Evolutionary conservation across 2,797 vertebrate genomes (phyloP), one percentile per base, ranked within the genome.

Genomic region (Limnodromus scolopaceus): DNA sequence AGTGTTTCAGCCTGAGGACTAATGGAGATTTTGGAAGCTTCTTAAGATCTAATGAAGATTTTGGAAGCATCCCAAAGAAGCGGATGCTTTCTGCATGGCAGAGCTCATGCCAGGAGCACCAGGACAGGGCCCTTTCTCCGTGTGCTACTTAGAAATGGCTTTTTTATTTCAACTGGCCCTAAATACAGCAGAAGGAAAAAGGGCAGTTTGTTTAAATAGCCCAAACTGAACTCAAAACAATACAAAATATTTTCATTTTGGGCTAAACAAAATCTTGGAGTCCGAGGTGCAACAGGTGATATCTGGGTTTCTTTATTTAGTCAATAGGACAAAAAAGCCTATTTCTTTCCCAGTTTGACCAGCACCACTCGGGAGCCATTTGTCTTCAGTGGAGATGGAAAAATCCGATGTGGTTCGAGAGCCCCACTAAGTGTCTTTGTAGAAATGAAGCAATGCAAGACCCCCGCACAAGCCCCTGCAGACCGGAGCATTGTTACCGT

Each of bases 401-500:
- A 70, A 58, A 75, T 23, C 54, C 0, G 0, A 5, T 51, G 27
- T 14, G 34, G 39, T 24, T 5, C 22, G 16, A 45, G 28, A 57
- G 49, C 36, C 0, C 36, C 0, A 1, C 43, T 57, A 18, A 8
- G 45, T 23, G 30, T 54, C 55, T 22, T 27, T 13, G 16, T 13
- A 22, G 72, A 74, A 63, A 39, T 32, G 51, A 66, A 69, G 28
- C 15, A 24, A 27, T 0, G 0, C 55, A 48, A 64, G 65, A 25
- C 14, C 27, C 45, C 2, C 0, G 3, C 32, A 27, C 32, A 32
- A 72, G 60, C 12, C 28, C 20, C 39, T 45, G 54, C 0, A 1
- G 23, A 22, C 0, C 0, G 25, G 41, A 28, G 8, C 0, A 1
- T 12, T 3, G 1, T 10, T 2, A 2, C 16, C 0, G 0, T 32